phyloP scores from a whole-genome alignment of 1,140 invertebrate species.

The Telenomus remus region DNA sequence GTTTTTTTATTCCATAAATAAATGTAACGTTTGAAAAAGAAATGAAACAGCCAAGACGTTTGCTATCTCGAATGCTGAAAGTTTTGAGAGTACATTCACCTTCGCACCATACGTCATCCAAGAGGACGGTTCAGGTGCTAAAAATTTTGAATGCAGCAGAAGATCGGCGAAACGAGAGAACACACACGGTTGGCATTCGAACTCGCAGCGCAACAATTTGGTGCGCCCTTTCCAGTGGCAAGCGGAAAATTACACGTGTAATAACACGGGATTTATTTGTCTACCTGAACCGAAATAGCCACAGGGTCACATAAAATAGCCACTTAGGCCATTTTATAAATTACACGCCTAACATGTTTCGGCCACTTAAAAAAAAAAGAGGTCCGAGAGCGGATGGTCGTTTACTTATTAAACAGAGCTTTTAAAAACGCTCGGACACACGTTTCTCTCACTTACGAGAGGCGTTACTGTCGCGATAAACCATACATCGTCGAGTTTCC shows the following conservation, averaged over 20 bases:
- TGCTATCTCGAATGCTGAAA: no score
- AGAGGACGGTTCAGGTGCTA: neutral
- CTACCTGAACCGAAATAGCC: constrained; percentile 29
- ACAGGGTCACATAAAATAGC: constrained; percentile 32
- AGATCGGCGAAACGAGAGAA: no score
- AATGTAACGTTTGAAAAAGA: no score
- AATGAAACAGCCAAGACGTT: no score
- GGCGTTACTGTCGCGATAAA: constrained; percentile 60
- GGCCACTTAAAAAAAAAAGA: constrained; percentile 22
- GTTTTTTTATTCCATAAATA: neutral
- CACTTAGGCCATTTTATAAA: constrained; percentile 27
- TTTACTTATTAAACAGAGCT: constrained; percentile 38
- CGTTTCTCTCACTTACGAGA: constrained; percentile 34
- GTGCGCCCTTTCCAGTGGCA: neutral
- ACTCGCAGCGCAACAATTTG: neutral
- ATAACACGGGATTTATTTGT: constrained; percentile 44
- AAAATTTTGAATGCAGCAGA: no score
- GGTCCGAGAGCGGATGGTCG: constrained; percentile 1
- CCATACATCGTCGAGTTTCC: constrained; percentile 60
- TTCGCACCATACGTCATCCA: neutral
- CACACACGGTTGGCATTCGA: no score
- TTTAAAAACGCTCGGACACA: constrained; percentile 49
- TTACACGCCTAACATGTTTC: constrained; percentile 23
- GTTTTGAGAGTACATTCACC: constrained; percentile 14
- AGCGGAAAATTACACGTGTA: constrained; percentile 28